These are phyloP conservation scores for Xenopus borealis DNA, from an alignment of 2,113 vertebrate species.

Conservation along the genomic window DNA sequence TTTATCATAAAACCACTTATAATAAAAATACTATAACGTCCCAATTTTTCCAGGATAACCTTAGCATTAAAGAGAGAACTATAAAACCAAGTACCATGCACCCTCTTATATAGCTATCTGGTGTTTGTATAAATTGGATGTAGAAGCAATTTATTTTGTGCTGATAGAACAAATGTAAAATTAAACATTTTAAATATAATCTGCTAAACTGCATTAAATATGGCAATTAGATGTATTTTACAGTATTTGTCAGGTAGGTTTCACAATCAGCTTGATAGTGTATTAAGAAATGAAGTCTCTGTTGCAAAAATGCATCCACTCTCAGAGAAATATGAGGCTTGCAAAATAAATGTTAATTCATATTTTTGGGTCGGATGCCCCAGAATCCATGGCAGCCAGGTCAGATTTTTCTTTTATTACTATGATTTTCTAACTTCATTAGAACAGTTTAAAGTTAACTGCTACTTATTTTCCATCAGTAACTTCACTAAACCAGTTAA, in stretches of 20 bases:
- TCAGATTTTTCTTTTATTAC: too few species aligned
- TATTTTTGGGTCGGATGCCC: too few species aligned
- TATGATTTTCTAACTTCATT: too few species aligned
- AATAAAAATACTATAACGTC: conserved; percentile 32
- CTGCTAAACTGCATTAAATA: conserved; percentile 17
- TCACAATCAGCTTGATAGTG: conserved; percentile 12
- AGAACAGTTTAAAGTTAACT: too few species aligned
- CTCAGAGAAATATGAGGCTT: background rate
- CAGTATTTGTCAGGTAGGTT: conserved; percentile 14
- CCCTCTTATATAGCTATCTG: accelerated
- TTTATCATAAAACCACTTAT: conserved; percentile 32
- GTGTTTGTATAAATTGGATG: background rate
- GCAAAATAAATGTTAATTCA: too few species aligned
- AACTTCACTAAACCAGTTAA: too few species aligned
- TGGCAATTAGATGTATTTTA: conserved; percentile 27
- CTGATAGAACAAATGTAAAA: conserved; percentile 9
- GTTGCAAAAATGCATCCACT: background rate
- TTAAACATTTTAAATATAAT: conserved; percentile 4
- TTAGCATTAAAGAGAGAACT: conserved; percentile 28
- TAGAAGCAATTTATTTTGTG: conserved; percentile 18
- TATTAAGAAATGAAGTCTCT: background rate
- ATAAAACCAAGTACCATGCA: background rate
- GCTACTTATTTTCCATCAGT: too few species aligned
- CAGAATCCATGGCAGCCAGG: too few species aligned
- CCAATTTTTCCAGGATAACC: conserved; percentile 29